Conservation (phyloP, 2,888 invertebrate species). For the Lasioglossum marginatum region DNA sequence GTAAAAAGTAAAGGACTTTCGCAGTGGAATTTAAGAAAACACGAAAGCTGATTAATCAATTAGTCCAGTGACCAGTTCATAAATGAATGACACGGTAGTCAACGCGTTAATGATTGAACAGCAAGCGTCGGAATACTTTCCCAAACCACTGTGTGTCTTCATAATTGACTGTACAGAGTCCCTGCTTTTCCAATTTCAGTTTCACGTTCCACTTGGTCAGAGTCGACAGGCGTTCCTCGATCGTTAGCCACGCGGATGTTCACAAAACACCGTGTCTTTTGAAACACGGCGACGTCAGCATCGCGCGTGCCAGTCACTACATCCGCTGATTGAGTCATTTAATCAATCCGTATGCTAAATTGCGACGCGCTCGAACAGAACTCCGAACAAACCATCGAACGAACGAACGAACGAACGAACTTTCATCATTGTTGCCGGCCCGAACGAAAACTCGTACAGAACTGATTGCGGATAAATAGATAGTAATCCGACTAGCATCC, state of each 20-base stretch:
- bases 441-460: neutral
- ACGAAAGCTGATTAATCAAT: neutral
- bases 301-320: neutral
- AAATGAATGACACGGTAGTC: neutral
- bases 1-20: neutral
- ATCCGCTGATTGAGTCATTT: constrained; percentile 22
- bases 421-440: neutral
- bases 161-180: neutral
- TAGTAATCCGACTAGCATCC: constrained; percentile 20
- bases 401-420: neutral
- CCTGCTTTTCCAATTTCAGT: neutral
- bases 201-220: neutral
- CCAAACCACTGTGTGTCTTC: neutral
- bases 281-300: neutral
- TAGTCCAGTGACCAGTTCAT: neutral
- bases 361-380: constrained; percentile 11
- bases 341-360: constrained; percentile 31
- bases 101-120: neutral
- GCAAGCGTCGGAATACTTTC: neutral
- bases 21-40: neutral
- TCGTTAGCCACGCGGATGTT: neutral
- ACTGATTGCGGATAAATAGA: constrained; percentile 22
- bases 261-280: neutral
- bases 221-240: neutral
- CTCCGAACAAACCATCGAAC: constrained; percentile 6